Evolutionary conservation across 2,888 invertebrate genomes (phyloP), one percentile per base, ranked within the genome.

Genomic region (Chalcis sispes): DNA sequence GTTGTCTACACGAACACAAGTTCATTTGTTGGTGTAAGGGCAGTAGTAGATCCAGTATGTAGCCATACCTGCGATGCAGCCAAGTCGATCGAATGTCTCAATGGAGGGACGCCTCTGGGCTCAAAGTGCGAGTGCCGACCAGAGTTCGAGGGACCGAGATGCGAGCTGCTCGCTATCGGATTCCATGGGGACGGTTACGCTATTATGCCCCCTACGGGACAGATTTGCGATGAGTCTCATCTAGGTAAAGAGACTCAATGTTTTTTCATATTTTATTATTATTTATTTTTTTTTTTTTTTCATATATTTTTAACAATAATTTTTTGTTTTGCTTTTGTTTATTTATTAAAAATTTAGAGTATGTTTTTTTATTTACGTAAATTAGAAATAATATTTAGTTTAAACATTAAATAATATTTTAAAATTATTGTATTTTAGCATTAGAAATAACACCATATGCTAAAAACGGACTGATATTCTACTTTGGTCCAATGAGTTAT

Each of bases 111-210:
- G 77, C 87, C 84, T 15, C 62, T 87, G 20, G 90, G 92, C 50
- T 91, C 92, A 80, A 91, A 92, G 80, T 98, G 98, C 89, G 93
- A 94, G 72, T 98, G 98, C 83, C 93, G 93, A 0, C 84, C 86
- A 0, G 95, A 95, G 0, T 92, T 92, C 67, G 92, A 93, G 4
- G 99, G 99, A 0, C 96, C 97, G 0, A 93, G 94, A 74, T 99
- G 99, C 89, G 98, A 99, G 89, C 92, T 95, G 78, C 93, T 96
- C 0, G 93, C 94, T 0, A 93, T 98, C 79, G 95, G 95, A 23
- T 98, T 98, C 90, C 92, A 92, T 78, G 96, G 97, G n/a, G 93
- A 94, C 82, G 97, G 98, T 10, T 98, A 95, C 93, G 98, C 98
- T 0, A 94, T 98, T 91, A 98, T 97, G 90, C 93, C 95, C 0